Evolutionary conservation across 2,113 vertebrate genomes (phyloP), one percentile per base, ranked within the genome.

Genomic region (Lethenteron reissneri): DNA sequence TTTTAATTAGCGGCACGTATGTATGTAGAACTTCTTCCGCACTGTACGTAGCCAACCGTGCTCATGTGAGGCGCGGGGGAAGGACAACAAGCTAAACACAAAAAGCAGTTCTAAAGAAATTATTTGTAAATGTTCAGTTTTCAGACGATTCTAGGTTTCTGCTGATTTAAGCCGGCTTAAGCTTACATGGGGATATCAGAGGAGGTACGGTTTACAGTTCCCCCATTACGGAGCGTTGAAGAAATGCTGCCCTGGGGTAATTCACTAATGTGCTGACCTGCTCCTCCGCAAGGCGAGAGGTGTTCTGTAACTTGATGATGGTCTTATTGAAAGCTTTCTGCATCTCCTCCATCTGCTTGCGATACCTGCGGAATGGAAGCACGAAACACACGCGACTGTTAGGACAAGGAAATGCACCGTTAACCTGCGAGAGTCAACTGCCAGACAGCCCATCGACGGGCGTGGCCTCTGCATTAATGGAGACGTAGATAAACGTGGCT

Each of bases 301-400:
- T 96, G 81, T 99, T 96, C 79, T 97, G 92, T 78, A 99, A 87
- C 74, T 97, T 95, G 78, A 95, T 85, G 82, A 99, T 90, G 75
- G 94, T 99, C 80, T 94, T 97, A 78, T 99, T 99, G 76, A 99
- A 99, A 21, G 92, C 92, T 76, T 85, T 87, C 78, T 99, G 94
- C 94, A 99, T 99, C 84, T 99, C 94, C 76, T 99, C 94, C 94
- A 99, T 97, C 82, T 99, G 94, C 78, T 97, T 99, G 72, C 94
- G 87, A 74, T 99, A 99, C 76, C 94, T 97, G 62, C 58, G 76
- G 77, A 73, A 70, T 15, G 70, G 75, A 59, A 56, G 57, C 5
- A 58, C 14, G 57, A 58, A 57, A 59, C 58, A 56, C 8, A 73
- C 41, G 41, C 41, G 41, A 7, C 41, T 41, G 41, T 41, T 41